These are phyloP conservation scores for Dicyrtomina minuta DNA, from an alignment of 2,888 invertebrate species.

Conservation along the genomic window DNA sequence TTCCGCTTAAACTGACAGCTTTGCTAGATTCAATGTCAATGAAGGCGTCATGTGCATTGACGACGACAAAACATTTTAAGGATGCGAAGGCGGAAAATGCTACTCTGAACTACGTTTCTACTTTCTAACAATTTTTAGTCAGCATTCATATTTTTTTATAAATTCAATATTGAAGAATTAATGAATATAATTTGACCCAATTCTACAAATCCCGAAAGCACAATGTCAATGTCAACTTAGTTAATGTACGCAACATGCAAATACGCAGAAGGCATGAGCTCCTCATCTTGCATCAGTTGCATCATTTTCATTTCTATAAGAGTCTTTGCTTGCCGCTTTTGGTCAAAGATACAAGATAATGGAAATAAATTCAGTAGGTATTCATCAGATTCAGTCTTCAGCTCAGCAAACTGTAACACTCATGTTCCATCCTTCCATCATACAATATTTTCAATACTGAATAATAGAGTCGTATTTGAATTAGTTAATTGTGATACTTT, in stretches of 20 bases:
- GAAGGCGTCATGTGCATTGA: slow-evolving; percentile 12
- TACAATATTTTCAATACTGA: too few relatives aligned
- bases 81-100: not conserved
- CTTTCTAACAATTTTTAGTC: not conserved
- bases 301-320: not conserved
- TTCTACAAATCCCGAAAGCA: not conserved
- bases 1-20: not conserved
- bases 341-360: not conserved
- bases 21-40: slow-evolving; percentile 9
- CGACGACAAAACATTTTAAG: not conserved
- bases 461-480: too few relatives aligned
- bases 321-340: not conserved
- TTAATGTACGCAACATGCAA: not conserved
- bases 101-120: not conserved
- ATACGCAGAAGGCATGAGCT: slow-evolving; percentile 7
- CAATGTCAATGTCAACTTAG: not conserved
- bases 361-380: slow-evolving; percentile 2
- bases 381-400: not conserved
- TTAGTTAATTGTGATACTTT: too few relatives aligned
- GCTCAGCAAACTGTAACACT: too few relatives aligned
- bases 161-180: not conserved
- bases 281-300: not conserved
- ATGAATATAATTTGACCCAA: slow-evolving; percentile 26
- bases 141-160: not conserved
- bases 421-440: too few relatives aligned